phyloP scores from a whole-genome alignment of 1,140 invertebrate genomes.

The Drosophila ficusphila region DNA sequence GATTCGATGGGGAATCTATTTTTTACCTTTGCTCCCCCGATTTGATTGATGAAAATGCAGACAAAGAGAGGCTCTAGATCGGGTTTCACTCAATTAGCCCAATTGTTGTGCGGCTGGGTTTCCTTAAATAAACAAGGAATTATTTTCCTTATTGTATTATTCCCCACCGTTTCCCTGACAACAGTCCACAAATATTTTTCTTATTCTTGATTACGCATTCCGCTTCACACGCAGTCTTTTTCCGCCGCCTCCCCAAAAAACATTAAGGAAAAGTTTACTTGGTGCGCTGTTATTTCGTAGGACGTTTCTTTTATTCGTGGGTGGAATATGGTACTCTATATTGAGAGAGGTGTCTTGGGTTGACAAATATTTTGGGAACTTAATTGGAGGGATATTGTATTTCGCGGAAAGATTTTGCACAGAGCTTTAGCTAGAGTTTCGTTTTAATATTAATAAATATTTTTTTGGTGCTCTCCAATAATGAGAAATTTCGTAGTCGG shows the following conservation, averaged over 20 bases:
- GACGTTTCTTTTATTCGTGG: background rate
- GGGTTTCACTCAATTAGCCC: slow-evolving; percentile 35
- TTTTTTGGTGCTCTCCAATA: no score
- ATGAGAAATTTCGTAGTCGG: background rate
- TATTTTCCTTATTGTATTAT: slow-evolving; percentile 50
- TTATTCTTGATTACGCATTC: slow-evolving; percentile 51
- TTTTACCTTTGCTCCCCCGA: background rate
- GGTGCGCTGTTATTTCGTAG: slow-evolving; percentile 11
- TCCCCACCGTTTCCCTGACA: slow-evolving; percentile 29
- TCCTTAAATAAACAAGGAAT: slow-evolving; percentile 38
- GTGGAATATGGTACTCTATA: no score
- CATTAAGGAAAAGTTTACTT: slow-evolving; percentile 27
- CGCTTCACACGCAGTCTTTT: slow-evolving; percentile 18
- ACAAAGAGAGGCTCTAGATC: slow-evolving; percentile 2
- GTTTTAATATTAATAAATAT: background rate
- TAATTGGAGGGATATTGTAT: no score
- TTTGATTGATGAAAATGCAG: slow-evolving; percentile 36
- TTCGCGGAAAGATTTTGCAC: no score
- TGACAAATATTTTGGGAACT: no score
- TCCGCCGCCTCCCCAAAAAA: background rate
- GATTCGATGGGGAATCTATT: background rate
- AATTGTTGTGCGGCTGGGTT: slow-evolving; percentile 27
- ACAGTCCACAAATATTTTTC: slow-evolving; percentile 37
- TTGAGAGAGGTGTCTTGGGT: no score
- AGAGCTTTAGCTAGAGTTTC: no score